phyloP scores from a whole-genome alignment of 2,797 vertebrate species.

The Geotria australis region DNA sequence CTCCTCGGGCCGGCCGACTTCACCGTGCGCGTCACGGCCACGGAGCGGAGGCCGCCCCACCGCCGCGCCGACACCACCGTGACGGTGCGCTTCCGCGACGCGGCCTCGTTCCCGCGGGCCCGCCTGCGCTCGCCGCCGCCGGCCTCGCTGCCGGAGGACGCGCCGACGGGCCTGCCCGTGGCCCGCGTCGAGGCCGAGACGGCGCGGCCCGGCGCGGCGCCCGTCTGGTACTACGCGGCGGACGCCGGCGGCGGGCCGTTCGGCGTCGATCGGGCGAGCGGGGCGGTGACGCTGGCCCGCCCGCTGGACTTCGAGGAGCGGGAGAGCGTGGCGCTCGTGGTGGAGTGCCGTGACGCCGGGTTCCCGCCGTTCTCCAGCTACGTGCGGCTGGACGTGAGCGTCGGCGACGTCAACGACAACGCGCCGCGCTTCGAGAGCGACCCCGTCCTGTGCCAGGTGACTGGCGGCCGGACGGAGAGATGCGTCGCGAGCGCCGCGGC shows the following conservation, averaged over 20 bases:
- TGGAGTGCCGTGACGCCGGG: slow-evolving; percentile 69
- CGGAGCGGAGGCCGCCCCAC: slow-evolving; percentile 35
- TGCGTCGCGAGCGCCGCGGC: too few species aligned
- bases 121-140: slow-evolving; percentile 14
- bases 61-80: slow-evolving; percentile 71
- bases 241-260: slow-evolving; percentile 71
- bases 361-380: slow-evolving; percentile 91
- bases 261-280: slow-evolving; percentile 58
- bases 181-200: slow-evolving; percentile 42
- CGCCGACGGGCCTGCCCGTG: slow-evolving; percentile 35
- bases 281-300: slow-evolving; percentile 39
- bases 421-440: slow-evolving; percentile 27
- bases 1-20: slow-evolving; percentile 36
- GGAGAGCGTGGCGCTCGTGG: slow-evolving; percentile 62
- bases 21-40: slow-evolving; percentile 62
- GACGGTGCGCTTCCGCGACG: slow-evolving; percentile 58
- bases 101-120: slow-evolving; percentile 48
- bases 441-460: too few species aligned
- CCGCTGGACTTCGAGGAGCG: slow-evolving; percentile 58
- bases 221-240: slow-evolving; percentile 62
- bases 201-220: slow-evolving; percentile 21
- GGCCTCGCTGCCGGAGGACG: slow-evolving; percentile 65
- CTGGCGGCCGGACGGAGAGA: too few species aligned
- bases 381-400: slow-evolving; percentile 42
- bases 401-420: slow-evolving; percentile 77